These are phyloP conservation scores for Cryptus armator DNA, from an alignment of 2,888 invertebrate genomes.

Conservation along the genomic window DNA sequence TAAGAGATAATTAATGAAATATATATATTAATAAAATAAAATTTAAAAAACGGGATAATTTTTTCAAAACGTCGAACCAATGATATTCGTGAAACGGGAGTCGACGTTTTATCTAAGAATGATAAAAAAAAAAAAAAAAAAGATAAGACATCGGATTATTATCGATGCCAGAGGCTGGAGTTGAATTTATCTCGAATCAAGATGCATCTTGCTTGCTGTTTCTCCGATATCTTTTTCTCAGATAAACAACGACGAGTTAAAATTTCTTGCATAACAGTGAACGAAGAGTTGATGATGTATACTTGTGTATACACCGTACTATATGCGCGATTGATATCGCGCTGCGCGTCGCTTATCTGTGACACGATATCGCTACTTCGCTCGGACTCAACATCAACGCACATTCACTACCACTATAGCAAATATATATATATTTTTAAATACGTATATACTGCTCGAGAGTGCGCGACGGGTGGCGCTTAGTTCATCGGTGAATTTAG, in stretches of 20 bases:
- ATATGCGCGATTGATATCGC: slow-evolving; percentile 59
- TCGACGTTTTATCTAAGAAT: background rate
- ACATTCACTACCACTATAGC: background rate
- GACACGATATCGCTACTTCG: slow-evolving; percentile 65
- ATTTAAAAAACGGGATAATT: too few relatives aligned
- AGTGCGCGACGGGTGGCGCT: slow-evolving; percentile 73
- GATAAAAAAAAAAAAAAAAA: background rate
- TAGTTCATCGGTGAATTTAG: slow-evolving; percentile 79
- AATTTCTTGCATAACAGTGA: slow-evolving; percentile 41
- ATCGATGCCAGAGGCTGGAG: background rate
- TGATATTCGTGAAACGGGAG: too few relatives aligned
- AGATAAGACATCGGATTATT: background rate
- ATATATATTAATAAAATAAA: too few relatives aligned
- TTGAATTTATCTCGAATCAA: background rate
- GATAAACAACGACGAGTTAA: slow-evolving; percentile 23
- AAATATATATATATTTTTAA: slow-evolving; percentile 17
- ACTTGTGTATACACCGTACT: background rate
- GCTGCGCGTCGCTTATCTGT: slow-evolving; percentile 61
- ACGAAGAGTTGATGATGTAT: slow-evolving; percentile 10
- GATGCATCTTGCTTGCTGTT: slow-evolving; percentile 27
- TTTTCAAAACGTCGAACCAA: too few relatives aligned
- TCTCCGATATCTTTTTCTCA: background rate
- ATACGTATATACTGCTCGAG: slow-evolving; percentile 35
- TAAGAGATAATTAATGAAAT: too few relatives aligned
- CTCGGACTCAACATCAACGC: slow-evolving; percentile 42